These are phyloP conservation scores for Drosophila kikkawai DNA, from an alignment of 1,140 invertebrate species.

Conservation along the genomic window DNA sequence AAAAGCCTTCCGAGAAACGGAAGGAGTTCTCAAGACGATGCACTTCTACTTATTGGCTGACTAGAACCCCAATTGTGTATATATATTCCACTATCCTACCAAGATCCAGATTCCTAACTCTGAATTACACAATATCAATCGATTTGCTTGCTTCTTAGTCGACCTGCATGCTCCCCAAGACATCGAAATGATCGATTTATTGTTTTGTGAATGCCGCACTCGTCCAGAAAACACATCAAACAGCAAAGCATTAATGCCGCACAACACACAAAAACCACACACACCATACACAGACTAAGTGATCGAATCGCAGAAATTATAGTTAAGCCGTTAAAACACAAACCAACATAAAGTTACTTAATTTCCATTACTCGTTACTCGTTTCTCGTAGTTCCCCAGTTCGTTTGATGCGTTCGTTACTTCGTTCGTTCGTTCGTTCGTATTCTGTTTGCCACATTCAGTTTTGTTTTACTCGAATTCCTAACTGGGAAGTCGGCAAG, in stretches of 20 bases:
- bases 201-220: slow-evolving; percentile 34
- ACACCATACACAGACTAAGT: slow-evolving; percentile 7
- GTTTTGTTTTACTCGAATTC: slow-evolving; percentile 51
- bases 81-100: not conserved
- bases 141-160: slow-evolving; percentile 34
- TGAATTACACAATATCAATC: slow-evolving; percentile 4
- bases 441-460: slow-evolving; percentile 61
- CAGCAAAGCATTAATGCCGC: not conserved
- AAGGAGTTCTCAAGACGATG: slow-evolving; percentile 26
- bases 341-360: slow-evolving; percentile 24
- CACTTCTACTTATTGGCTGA: slow-evolving; percentile 41
- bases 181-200: slow-evolving; percentile 32
- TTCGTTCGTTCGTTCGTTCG: slow-evolving; percentile 58
- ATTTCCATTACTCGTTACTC: slow-evolving; percentile 49
- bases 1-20: slow-evolving; percentile 17
- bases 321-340: too few relatives aligned
- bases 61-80: slow-evolving; percentile 18
- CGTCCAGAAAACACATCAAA: not conserved
- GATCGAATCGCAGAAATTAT: slow-evolving; percentile 14
- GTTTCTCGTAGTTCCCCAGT: slow-evolving; percentile 66
- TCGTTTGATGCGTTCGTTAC: slow-evolving; percentile 64
- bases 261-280: not conserved
- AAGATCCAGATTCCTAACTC: not conserved
- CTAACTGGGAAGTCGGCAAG: slow-evolving; percentile 22
- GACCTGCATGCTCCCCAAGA: slow-evolving; percentile 22